Evolutionary conservation across 2,888 invertebrate genomes (phyloP), one percentile per base, ranked within the genome.

Genomic region (Slavum lentiscoides): DNA sequence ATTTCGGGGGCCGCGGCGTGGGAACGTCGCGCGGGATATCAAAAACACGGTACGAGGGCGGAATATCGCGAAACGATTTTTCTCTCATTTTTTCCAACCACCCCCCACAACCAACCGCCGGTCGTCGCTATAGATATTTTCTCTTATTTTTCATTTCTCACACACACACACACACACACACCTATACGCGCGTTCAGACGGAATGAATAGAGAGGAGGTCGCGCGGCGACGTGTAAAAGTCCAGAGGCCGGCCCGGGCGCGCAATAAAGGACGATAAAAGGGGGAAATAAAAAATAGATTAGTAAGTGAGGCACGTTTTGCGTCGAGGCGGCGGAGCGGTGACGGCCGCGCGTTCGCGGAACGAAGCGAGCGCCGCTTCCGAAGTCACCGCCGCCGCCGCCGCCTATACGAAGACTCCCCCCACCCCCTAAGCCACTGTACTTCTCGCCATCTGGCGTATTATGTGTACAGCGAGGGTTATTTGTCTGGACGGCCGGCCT

Each of bases 221-320:
- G 43, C 7, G 43, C 43, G 43, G 62, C 53, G 77, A 77, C 77
- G 77, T 77, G 77, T 77, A 80, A 70, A 80, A 64, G 80, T 72
- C 80, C 80, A 72, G 64, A 80, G 80, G 80, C 70, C 70, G 72
- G 80, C n/a, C n/a, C n/a, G 30, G 30, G 30, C 30, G 30, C 30
- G 30, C 64, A 80, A 80, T 80, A 80, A 80, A 80, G 80, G 72
- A 72, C 80, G 72, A 80, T 80, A 80, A 80, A 80, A 62, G 80
- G 77, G 80, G 77, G 80, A 64, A 80, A 80, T 72, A 80, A 80
- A 80, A 80, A 80, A 80, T 66, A 80, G 80, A 80, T 80, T 80
- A 80, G 80, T 80, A 80, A 72, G 80, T 80, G 62, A 72, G 70
- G 80, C 80, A 80, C 80, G 80, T 80, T 80, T 72, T 64, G 80